These are phyloP conservation scores for Eurystomus glaucurus DNA, from an alignment of 2,797 vertebrate species.

Conservation along the genomic window DNA sequence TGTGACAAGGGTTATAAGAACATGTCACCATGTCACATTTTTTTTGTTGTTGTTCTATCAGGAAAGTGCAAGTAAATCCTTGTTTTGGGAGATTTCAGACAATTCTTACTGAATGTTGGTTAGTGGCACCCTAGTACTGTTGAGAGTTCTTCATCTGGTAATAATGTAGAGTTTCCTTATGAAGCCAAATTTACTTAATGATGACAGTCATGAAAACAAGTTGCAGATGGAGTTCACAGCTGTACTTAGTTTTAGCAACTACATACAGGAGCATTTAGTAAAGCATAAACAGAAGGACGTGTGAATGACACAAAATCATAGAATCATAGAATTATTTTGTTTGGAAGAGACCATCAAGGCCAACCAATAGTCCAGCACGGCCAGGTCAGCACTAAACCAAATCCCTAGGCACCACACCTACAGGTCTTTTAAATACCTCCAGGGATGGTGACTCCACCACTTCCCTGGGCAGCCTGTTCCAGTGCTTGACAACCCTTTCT, in stretches of 20 bases:
- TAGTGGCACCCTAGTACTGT: accelerated
- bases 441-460: background rate
- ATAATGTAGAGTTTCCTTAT: background rate
- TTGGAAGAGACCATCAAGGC: background rate
- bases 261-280: background rate
- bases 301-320: background rate
- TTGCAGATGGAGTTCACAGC: background rate
- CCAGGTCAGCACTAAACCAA: background rate
- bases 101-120: background rate
- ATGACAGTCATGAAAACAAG: background rate
- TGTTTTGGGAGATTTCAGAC: background rate
- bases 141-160: background rate
- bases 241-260: background rate
- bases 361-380: background rate
- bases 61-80: background rate
- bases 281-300: background rate
- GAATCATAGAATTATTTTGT: background rate
- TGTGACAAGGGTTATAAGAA: background rate
- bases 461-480: background rate
- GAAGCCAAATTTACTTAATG: background rate
- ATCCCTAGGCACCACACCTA: background rate
- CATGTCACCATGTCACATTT: accelerated
- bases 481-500: background rate
- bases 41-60: background rate
- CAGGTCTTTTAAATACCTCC: background rate